Evolutionary conservation across 2,888 invertebrate species (phyloP), one percentile per base, ranked within the genome.

Genomic region (Clusia tigrina): DNA sequence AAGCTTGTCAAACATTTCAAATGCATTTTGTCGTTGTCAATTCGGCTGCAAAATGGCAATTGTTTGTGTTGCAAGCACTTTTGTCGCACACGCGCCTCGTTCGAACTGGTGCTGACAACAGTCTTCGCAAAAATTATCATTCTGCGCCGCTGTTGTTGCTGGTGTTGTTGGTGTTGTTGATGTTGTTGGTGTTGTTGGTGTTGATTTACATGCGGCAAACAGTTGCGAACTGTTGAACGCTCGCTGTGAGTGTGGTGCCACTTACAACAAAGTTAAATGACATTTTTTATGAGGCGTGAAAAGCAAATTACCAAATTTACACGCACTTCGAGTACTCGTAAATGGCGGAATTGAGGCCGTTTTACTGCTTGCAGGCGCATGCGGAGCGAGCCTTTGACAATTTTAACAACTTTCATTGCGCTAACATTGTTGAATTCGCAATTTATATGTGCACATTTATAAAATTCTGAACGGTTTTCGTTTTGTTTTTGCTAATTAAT

Each of bases 261-360:
- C 53, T 54, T 63, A 58, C 63, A 63, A 64, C 64, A 67, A 67
- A 67, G 64, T 67, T 53, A 64, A 58, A 62, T 63, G 60, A 60
- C 37, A 17, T 64, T 54, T 58, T 67, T 64, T 67, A 64, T 54
- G 67, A 64, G 64, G 67, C 64, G 67, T 63, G 58, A 67, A 67
- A 55, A 67, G 56, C 64, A 58, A 62, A 62, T 59, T 56, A 56
- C 58, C 52, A 59, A 58, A 63, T 63, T 57, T 63, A 59, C 55
- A 55, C 51, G n/a, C n/a, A 17, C n/a, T 6, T 17, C 6, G n/a
- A 6, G 42, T 42, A 5, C 5, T 9, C 5, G 12, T 12, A 32
- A 32, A 32, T 32, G 32, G 6, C 5, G 12, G 12, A 32, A 32
- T 32, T 32, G 32, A 32, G n/a, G n/a, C n/a, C n/a, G n/a, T n/a